phyloP scores from a whole-genome alignment of 2,113 vertebrate species.

The Bos taurus region ARS-UCD2.0 NC_037329.1:27064001-27064500 shows the following conservation, averaged over 20 bases:
- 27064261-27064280: neutral
- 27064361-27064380: neutral
- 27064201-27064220: neutral
- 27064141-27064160: neutral
- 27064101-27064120: neutral
- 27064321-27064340: neutral
- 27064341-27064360: neutral
- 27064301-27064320: neutral
- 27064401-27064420: neutral
- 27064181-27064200: neutral
- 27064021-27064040: neutral
- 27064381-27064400: neutral
- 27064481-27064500: neutral
- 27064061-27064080: neutral
- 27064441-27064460: neutral
- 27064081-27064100: neutral
- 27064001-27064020: neutral
- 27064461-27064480: neutral
- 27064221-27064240: neutral
- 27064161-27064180: neutral
- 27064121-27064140: neutral
- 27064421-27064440: neutral
- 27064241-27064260: neutral
- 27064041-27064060: neutral
- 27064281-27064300: neutral